Base-by-base conservation (phyloP, 2,888 invertebrate species). In the Tipula confusa region DNA sequence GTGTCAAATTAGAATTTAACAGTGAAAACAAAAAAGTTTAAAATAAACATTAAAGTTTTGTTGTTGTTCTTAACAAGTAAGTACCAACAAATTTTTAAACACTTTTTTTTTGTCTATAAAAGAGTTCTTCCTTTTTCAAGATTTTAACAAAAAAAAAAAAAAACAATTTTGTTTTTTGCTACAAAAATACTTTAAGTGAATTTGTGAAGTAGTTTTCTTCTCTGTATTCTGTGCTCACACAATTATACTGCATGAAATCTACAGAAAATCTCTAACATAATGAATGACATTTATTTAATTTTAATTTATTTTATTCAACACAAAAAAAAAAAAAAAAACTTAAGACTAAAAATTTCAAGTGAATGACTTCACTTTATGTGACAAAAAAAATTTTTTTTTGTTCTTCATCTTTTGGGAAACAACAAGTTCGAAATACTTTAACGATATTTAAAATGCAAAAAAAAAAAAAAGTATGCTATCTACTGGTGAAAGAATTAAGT, bases 1-100 rank as follows among this genome's bases (percentile, higher is more conserved):
- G 64, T 64, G 64, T 64, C 64, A 64, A 64, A 64, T 64, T 64
- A 64, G 64, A 64, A 64, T 64, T 64, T 64, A 64, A 64, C 64
- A 64, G 64, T 18, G 18, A 48, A 48, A 48, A 38, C 2, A 48
- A 48, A 48, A 48, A 48, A 18, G n/a, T n/a, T 18, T 64, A 64
- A 64, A 64, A 64, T 24, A 64, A 64, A 64, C 11, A 64, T 64
- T 64, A 43, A 43, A 64, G 24, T 24, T 24, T 24, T 64, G 18
- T 43, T 43, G n/a, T 15, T 43, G 43, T 43, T 15, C 6, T 43
- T 43, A 4, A n/a, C n/a, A n/a, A n/a, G n/a, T n/a, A n/a, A 33
- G 33, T 33, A 33, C 33, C 33, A 64, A 24, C 24, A 64, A 64
- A 64, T 24, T 64, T 9, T 24, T 33, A 33, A 33, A 33, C 33